Conservation (phyloP, 2,113 vertebrate genomes). For the Polyodon spathula region DNA sequence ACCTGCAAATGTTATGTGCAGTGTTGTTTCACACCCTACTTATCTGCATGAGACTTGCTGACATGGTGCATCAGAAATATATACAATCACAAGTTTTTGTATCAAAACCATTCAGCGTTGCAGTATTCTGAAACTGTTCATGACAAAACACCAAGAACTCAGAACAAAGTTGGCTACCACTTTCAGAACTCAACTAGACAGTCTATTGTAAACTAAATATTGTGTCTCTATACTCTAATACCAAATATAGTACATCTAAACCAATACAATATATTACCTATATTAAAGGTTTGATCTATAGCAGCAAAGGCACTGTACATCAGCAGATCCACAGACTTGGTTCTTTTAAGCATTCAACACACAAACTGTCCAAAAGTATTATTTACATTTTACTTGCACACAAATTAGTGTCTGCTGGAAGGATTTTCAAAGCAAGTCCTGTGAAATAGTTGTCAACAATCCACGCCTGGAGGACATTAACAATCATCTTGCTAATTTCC, state of each 20-base stretch:
- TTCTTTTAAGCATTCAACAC: slow-evolving; percentile 23
- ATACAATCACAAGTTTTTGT: slow-evolving; percentile 76
- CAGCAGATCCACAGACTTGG: slow-evolving; percentile 80
- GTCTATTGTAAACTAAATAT: slow-evolving; percentile 72
- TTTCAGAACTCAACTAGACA: slow-evolving; percentile 70
- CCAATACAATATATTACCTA: slow-evolving; percentile 77
- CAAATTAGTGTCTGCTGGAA: slow-evolving; percentile 14
- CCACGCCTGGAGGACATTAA: neutral
- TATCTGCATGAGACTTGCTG: neutral
- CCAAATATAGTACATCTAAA: slow-evolving; percentile 74
- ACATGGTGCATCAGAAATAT: slow-evolving; percentile 65
- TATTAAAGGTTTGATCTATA: slow-evolving; percentile 73
- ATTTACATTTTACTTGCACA: slow-evolving; percentile 16
- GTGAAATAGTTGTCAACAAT: slow-evolving; percentile 2
- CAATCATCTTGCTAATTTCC: neutral
- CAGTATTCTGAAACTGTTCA: slow-evolving; percentile 74
- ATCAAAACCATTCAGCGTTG: slow-evolving; percentile 79
- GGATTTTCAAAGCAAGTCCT: slow-evolving; percentile 12
- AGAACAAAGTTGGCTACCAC: slow-evolving; percentile 75
- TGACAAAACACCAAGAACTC: slow-evolving; percentile 78
- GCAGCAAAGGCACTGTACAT: slow-evolving; percentile 86
- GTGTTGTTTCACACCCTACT: neutral
- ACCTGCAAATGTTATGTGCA: neutral
- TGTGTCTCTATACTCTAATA: slow-evolving; percentile 74
- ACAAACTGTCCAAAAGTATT: slow-evolving; percentile 14